Evolutionary conservation across 2,797 vertebrate species (phyloP).

Genomic region (Gila robusta): DNA sequence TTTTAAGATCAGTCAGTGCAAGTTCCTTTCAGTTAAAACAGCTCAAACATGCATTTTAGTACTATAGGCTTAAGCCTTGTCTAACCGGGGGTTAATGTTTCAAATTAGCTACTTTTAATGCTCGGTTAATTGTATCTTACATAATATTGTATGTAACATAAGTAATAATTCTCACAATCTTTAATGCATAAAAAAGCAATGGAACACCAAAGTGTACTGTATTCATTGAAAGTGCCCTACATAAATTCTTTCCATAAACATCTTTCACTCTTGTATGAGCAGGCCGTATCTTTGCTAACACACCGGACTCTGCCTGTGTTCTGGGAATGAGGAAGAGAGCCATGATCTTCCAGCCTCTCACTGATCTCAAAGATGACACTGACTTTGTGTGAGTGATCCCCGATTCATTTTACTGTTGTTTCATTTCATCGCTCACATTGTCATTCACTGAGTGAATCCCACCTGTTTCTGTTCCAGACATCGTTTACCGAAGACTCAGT

Average conservation of each 20-base stretch:
- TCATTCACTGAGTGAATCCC: not conserved
- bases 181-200: not conserved
- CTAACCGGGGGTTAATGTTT: not conserved
- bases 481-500: slow-evolving; percentile 90
- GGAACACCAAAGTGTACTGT: not conserved
- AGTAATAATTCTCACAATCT: not conserved
- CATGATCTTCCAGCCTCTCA: slow-evolving; percentile 88
- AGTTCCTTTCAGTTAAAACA: too few relatives aligned
- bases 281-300: slow-evolving; percentile 95
- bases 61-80: too few relatives aligned
- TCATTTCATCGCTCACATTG: not conserved
- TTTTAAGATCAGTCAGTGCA: too few relatives aligned
- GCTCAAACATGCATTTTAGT: too few relatives aligned
- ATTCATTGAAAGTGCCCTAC: not conserved
- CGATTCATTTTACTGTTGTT: not conserved
- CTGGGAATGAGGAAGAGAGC: slow-evolving; percentile 92
- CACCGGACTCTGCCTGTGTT: slow-evolving; percentile 88
- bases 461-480: slow-evolving; percentile 76
- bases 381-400: slow-evolving; percentile 57
- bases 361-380: slow-evolving; percentile 79
- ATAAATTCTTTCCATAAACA: not conserved
- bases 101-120: not conserved
- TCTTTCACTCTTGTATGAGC: slow-evolving; percentile 6
- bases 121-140: not conserved
- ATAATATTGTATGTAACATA: not conserved